These are phyloP conservation scores for Resseliella maxima DNA, from an alignment of 2,888 invertebrate species.

Conservation along the genomic window DNA sequence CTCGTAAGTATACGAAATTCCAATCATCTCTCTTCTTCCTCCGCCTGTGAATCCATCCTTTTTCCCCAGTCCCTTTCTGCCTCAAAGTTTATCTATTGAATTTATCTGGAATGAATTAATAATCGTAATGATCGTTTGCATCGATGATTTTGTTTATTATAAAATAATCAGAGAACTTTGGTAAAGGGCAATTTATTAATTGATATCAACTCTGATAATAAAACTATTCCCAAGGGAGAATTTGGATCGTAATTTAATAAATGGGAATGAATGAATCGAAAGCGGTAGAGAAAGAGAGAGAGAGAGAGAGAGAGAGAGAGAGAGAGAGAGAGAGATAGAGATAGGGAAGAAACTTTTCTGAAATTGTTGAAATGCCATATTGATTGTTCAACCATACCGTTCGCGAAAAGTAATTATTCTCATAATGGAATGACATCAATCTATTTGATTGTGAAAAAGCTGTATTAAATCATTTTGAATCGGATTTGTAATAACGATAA, in stretches of 20 bases:
- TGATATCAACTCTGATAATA: background rate
- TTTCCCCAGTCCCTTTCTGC: too few relatives aligned
- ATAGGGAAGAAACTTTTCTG: too few relatives aligned
- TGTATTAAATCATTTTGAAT: slow-evolving; percentile 6
- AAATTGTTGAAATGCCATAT: background rate
- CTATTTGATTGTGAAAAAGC: background rate
- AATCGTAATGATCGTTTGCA: background rate
- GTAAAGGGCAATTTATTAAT: slow-evolving; percentile 12
- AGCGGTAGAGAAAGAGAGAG: background rate
- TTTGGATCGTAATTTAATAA: slow-evolving; percentile 10
- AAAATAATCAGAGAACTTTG: background rate
- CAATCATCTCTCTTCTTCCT: too few relatives aligned
- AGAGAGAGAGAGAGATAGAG: too few relatives aligned
- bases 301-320: too few relatives aligned
- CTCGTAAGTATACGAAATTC: background rate
- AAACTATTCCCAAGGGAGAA: background rate
- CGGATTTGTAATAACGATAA: background rate
- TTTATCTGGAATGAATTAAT: background rate
- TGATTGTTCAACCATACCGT: too few relatives aligned
- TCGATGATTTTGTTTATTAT: background rate
- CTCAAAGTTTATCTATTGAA: background rate
- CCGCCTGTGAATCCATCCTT: too few relatives aligned
- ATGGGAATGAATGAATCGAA: background rate
- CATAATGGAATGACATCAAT: background rate
- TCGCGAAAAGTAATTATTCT: background rate